Percentiles rank a stretch among this genome's conserved stretches.
Conservation (phyloP, 2,888 invertebrate species). For the Lagria hirta region DNA sequence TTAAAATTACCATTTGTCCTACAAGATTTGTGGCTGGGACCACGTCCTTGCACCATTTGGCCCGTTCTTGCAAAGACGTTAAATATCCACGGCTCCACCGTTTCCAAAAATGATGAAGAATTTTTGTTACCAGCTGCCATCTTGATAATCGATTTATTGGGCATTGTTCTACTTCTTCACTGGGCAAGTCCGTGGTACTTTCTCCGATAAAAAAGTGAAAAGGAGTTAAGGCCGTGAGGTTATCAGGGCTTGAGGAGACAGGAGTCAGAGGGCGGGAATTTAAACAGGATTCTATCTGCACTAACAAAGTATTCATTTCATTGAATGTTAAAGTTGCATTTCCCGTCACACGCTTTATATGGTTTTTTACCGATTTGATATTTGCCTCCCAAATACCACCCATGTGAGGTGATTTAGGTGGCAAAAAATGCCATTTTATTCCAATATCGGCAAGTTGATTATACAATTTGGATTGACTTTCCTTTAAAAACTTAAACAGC, state of each 20-base stretch:
- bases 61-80: too few relatives aligned
- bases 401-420: constrained; percentile 39
- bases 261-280: constrained; percentile 40
- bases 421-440: constrained; percentile 42
- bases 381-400: constrained; percentile 45
- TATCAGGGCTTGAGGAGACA: constrained; percentile 34
- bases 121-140: too few relatives aligned
- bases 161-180: too few relatives aligned
- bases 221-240: constrained; percentile 34
- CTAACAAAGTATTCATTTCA: constrained; percentile 15
- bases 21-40: too few relatives aligned
- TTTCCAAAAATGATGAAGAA: too few relatives aligned
- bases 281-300: constrained; percentile 32
- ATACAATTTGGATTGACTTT: neutral
- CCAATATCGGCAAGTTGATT: constrained; percentile 1
- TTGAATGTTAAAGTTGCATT: constrained; percentile 10
- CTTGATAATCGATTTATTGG: too few relatives aligned
- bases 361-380: constrained; percentile 33
- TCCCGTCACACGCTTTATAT: constrained; percentile 12
- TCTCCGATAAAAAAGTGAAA: too few relatives aligned
- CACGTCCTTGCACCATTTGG: too few relatives aligned
- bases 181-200: too few relatives aligned
- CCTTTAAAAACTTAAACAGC: constrained; percentile 5
- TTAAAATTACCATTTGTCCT: too few relatives aligned
- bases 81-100: too few relatives aligned